Base-by-base conservation (phyloP, 1,140 invertebrate species). In the Plodia interpunctella region DNA sequence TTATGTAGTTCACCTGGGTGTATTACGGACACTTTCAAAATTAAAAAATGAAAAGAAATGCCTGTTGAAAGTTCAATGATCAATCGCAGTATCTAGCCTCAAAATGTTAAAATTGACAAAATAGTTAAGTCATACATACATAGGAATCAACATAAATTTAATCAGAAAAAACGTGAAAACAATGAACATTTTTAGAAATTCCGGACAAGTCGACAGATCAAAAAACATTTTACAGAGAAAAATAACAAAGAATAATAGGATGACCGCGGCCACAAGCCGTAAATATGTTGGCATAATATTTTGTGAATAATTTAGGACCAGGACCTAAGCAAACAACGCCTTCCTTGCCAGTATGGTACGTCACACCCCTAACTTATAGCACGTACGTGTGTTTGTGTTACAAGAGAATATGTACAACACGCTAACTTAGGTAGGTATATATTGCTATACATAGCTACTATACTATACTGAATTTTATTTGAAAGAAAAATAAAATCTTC, bases 251-350 rank as follows among this genome's bases (percentile, higher is more conserved):
- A 66, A 66, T 62, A 66, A 62, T 62, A 55, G 59, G 57, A 57
- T 64, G 55, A 56, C 67, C 59, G 64, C 62, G 63, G 63, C 21
- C 21, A 72, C 70, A 69, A 61, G 67, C 61, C 70, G 73, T 77
- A 77, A 79, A 77, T 76, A 74, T 77, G 69, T 72, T 70, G 66
- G 72, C 65, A 67, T 72, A 69, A 71, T 62, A 66, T 55, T 60
- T 62, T 68, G 71, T 73, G 72, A 77, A 77, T 80, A 77, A 77
- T 70, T 77, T 73, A 77, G 65, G 25, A 55, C 62, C 62, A 60
- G 51, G 63, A 64, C 74, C 72, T 75, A 72, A 79, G 70, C 63
- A 73, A 79, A 79, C 68, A 75, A 53, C 5, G 20, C 18, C 51
- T 53, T 25, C 51, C 21, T 59, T 67, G 56, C 62, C 55, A 49